Evolutionary conservation across 2,888 invertebrate genomes (phyloP), one percentile per base, ranked within the genome.

Genomic region (Cephonodes hylas): DNA sequence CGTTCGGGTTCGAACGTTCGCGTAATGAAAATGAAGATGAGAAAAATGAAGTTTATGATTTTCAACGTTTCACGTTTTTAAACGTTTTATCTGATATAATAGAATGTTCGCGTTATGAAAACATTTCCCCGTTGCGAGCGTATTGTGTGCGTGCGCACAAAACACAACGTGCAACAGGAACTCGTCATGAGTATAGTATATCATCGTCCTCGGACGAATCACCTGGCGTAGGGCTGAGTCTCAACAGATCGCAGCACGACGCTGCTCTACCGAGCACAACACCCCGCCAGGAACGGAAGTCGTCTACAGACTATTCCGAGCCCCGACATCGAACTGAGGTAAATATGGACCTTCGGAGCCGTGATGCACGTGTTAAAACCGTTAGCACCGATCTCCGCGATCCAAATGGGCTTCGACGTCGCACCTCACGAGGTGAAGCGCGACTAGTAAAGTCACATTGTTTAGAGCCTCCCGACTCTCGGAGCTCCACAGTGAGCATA

Each of bases 231-330:
- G 45, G 45, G 45, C n/a, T n/a, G n/a, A n/a, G n/a, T n/a, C n/a
- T n/a, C n/a, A n/a, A n/a, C n/a, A n/a, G n/a, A n/a, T n/a, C n/a
- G n/a, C n/a, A n/a, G n/a, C n/a, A n/a, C n/a, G n/a, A n/a, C n/a
- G n/a, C n/a, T n/a, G n/a, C n/a, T n/a, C n/a, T n/a, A n/a, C n/a
- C n/a, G n/a, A n/a, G n/a, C n/a, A n/a, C n/a, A n/a, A n/a, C n/a
- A n/a, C 93, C 93, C 93, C 89, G 93, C 91, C 93, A 88, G 89
- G 92, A 89, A 93, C 87, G 81, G 85, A 93, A 92, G 93, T 94
- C 93, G 93, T 94, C 89, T 94, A 85, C 93, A 93, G 88, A 93
- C 91, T 93, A 93, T 94, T 93, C 93, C 86, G 89, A 93, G 90
- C 90, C 86, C 88, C 89, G 85, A 89, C 92, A 86, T 88, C 89